Base-by-base conservation (phyloP, 2,113 vertebrate species). In the Gobius niger region DNA sequence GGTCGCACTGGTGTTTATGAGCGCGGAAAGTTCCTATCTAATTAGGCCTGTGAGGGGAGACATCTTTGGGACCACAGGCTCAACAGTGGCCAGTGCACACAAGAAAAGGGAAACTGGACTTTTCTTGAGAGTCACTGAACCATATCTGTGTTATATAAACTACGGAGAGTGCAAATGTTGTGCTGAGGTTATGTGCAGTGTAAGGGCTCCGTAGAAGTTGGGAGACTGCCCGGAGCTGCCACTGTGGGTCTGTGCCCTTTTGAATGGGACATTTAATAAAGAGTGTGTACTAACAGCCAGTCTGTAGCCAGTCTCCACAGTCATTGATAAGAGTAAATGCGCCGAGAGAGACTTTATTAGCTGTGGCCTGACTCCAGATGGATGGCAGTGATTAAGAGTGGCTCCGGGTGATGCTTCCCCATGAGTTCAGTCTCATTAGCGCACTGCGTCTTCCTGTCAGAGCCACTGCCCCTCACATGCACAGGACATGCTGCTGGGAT, bases 11-110 rank as follows among this genome's bases (percentile, higher is more conserved):
- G 73, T 69, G 70, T 90, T 90, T 71, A 85, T 74, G 69, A 87
- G 88, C 68, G 78, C 5, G 89, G 91, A 91, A 90, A 86, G 83
- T 91, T 90, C 82, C 86, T 84, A 49, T 68, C 66, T 89, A 88
- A 91, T 90, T 92, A 87, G 75, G 84, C 84, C 73, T 82, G 75
- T 14, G 16, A 86, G 80, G 68, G 84, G 76, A 70, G 82, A 80
- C 80, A 66, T 75, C 73, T 85, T 77, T 77, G 76, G 81, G 81
- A 84, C 47, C 14, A 16, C 68, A 59, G 64, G 81, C 78, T 75
- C 70, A 4, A 63, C 65, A 78, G 66, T 41, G 49, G 72, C 72
- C 13, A 2, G 69, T 67, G 69, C 78, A 82, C 77, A 14, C 82
- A 83, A 68, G 60, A 72, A 44, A 7, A 76, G 44, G 71, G 47